Conservation (phyloP, 2,888 invertebrate genomes). For the Danaus chrysippus region DNA sequence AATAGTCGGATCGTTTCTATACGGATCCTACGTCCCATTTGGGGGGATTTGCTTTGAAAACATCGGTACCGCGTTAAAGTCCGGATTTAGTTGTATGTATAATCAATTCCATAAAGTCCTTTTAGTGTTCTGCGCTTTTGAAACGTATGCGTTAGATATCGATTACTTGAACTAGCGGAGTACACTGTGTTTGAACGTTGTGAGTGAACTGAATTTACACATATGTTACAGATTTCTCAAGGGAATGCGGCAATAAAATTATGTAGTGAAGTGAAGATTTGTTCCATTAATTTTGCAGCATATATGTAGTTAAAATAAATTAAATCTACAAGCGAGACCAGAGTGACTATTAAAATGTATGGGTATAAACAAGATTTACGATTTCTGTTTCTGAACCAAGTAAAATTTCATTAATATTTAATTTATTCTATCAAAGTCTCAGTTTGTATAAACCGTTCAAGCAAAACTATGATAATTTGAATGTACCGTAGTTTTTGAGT, state of each 20-base stretch:
- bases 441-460: no score
- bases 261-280: neutral
- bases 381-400: no score
- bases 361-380: no score
- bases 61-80: slow-evolving; percentile 11
- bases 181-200: neutral
- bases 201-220: slow-evolving; percentile 1
- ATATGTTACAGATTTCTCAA: neutral
- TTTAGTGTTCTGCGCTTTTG: slow-evolving; percentile 8
- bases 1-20: slow-evolving; percentile 13
- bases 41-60: slow-evolving; percentile 19
- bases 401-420: no score
- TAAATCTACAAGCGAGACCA: no score
- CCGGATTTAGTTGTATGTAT: slow-evolving; percentile 13
- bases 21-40: slow-evolving; percentile 19
- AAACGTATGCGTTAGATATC: slow-evolving; percentile 7
- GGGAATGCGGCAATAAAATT: neutral
- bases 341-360: no score
- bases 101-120: slow-evolving; percentile 9
- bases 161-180: slow-evolving; percentile 1
- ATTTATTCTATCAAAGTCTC: no score
- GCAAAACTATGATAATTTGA: neutral
- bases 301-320: neutral
- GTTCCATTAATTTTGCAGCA: neutral
- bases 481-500: neutral